Base-by-base conservation (phyloP, 2,113 vertebrate species). In the Tyrannus savana region DNA sequence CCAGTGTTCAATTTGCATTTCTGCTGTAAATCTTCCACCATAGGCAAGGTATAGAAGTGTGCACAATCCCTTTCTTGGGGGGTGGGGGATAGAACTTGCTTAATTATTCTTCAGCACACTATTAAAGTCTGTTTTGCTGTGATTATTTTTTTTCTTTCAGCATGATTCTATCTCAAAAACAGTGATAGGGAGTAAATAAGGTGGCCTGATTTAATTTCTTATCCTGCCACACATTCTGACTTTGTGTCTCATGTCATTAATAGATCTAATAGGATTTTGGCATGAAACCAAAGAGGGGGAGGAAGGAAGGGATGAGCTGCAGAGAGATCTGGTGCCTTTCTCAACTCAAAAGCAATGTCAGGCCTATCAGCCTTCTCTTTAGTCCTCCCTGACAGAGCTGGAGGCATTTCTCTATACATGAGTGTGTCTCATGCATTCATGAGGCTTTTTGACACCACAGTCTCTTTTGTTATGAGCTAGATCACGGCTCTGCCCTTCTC, bases 371-470 rank as follows among this genome's bases (percentile, higher is more conserved):
- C 84, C 84, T 88, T 72, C 91, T 87, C 93, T 97, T 92, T 83
- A 95, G 96, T 95, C 79, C 90, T 89, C 77, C 31, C 84, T 97
- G 98, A 97, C 97, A 91, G 94, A 95, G 88, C 96, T 94, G 90
- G 94, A 96, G 98, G 97, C 97, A 96, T 93, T 96, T 97, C 90
- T 94, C 98, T 98, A 35, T 98, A 96, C 98, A 92, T 90, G 96
- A 81, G 97, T 97, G 95, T 98, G 98, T 97, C 98, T 94, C 97
- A 98, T 98, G 98, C 98, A 99, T 99, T 99, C 98, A 99, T 98
- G 96, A 98, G 97, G 97, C 96, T 69, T 97, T 93, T 97, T 98
- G 98, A 98, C 98, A 98, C 97, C 96, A 44, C 97, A 96, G 98
- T 84, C 95, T 93, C 98, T 97, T 99, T 99, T 99, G 99, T 99